phyloP scores from a whole-genome alignment of 2,888 invertebrate species.

The Zele albiditarsus region DNA sequence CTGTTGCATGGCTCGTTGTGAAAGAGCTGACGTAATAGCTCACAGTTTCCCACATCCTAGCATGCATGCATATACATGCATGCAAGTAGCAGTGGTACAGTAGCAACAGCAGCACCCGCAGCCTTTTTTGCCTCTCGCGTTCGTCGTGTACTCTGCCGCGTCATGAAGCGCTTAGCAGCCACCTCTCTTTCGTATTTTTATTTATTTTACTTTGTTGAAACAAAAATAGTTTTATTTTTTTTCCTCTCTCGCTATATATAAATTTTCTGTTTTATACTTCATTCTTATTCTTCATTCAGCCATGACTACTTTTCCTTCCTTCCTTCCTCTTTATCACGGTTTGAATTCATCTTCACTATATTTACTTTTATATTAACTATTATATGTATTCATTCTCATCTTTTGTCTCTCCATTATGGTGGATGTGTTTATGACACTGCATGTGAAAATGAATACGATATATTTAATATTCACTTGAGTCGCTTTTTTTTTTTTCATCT shows the following conservation, averaged over 20 bases:
- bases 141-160: slow-evolving; percentile 22
- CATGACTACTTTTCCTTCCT: too few relatives aligned
- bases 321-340: too few relatives aligned
- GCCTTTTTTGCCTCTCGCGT: slow-evolving; percentile 25
- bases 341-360: too few relatives aligned
- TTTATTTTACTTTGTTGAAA: neutral
- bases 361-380: too few relatives aligned
- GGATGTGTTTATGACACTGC: too few relatives aligned
- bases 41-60: slow-evolving; percentile 26
- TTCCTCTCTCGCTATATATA: neutral
- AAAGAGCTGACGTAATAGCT: slow-evolving; percentile 34
- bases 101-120: slow-evolving; percentile 5
- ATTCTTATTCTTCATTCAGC: too few relatives aligned
- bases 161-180: slow-evolving; percentile 34
- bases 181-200: slow-evolving; percentile 1
- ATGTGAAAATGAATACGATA: too few relatives aligned
- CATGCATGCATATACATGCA: slow-evolving; percentile 17
- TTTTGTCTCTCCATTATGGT: too few relatives aligned
- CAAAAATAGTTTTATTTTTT: neutral
- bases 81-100: neutral
- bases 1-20: neutral
- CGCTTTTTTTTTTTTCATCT: too few relatives aligned
- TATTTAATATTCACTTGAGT: too few relatives aligned
- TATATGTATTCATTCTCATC: too few relatives aligned
- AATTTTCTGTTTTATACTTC: too few relatives aligned